These are phyloP conservation scores for Hypocryptadius cinnamomeus DNA, from an alignment of 2,113 vertebrate species.

Conservation along the genomic window DNA sequence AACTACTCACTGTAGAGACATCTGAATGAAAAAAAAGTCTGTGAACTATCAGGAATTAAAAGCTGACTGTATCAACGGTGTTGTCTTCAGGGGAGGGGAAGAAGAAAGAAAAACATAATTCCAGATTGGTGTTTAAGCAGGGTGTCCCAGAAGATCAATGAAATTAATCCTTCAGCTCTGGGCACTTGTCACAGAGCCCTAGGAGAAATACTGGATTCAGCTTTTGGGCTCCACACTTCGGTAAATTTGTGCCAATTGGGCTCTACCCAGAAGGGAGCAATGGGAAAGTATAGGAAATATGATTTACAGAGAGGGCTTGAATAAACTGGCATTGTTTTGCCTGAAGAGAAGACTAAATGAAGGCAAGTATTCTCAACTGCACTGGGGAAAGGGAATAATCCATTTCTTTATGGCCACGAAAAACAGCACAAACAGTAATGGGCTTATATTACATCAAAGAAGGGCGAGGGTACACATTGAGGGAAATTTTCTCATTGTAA, in stretches of 20 bases:
- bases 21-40: neutral
- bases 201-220: neutral
- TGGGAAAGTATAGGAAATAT: neutral
- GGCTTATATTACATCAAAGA: neutral
- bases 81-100: neutral
- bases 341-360: neutral
- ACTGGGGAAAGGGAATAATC: neutral
- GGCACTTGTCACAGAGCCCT: neutral
- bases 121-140: neutral
- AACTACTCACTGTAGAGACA: neutral
- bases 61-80: neutral
- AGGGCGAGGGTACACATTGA: neutral
- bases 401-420: neutral
- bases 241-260: neutral
- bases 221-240: neutral
- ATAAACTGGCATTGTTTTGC: neutral
- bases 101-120: neutral
- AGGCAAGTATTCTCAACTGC: neutral
- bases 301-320: neutral
- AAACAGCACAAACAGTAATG: neutral
- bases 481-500: neutral
- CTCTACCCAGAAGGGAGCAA: neutral
- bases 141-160: neutral
- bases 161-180: neutral
- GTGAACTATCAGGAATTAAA: neutral